These are phyloP conservation scores for Etheostoma cragini DNA, from an alignment of 2,113 vertebrate genomes.

Conservation along the genomic window DNA sequence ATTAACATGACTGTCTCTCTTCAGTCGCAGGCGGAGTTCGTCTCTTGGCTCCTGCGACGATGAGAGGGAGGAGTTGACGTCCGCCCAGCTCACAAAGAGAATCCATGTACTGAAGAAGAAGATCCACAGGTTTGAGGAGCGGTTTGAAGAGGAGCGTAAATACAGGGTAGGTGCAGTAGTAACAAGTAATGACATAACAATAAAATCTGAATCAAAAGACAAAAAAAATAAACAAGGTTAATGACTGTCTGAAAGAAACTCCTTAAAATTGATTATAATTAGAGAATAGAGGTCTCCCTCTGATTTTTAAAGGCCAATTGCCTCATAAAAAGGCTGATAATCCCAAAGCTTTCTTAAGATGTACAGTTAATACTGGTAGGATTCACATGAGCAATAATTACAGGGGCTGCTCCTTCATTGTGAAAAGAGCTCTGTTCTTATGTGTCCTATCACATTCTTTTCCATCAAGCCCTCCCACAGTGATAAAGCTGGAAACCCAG, in stretches of 20 bases:
- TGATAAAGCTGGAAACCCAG: slow-evolving; percentile 94
- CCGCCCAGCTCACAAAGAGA: slow-evolving; percentile 92
- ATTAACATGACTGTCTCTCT: neutral
- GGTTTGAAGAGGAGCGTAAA: slow-evolving; percentile 95
- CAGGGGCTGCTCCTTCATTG: neutral
- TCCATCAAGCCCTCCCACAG: slow-evolving; percentile 91
- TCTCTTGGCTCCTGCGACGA: slow-evolving; percentile 94
- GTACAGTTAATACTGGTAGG: neutral
- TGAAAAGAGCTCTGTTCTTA: neutral
- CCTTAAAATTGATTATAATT: neutral
- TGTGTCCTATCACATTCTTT: slow-evolving; percentile 1
- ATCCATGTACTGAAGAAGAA: slow-evolving; percentile 97
- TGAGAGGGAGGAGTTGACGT: slow-evolving; percentile 90
- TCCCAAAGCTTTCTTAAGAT: neutral
- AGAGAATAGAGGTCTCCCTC: neutral
- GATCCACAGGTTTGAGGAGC: slow-evolving; percentile 95
- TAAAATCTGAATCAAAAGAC: neutral
- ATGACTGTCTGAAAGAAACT: slow-evolving; percentile 4
- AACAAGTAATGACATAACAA: neutral
- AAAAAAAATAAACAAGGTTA: neutral
- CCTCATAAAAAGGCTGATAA: slow-evolving; percentile 8
- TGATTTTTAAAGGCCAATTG: neutral
- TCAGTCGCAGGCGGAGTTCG: slow-evolving; percentile 92
- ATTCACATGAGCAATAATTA: neutral
- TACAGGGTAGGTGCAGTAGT: slow-evolving; percentile 87